phyloP scores from a whole-genome alignment of 1,140 invertebrate genomes.

The Drosophila sulfurigaster region DNA sequence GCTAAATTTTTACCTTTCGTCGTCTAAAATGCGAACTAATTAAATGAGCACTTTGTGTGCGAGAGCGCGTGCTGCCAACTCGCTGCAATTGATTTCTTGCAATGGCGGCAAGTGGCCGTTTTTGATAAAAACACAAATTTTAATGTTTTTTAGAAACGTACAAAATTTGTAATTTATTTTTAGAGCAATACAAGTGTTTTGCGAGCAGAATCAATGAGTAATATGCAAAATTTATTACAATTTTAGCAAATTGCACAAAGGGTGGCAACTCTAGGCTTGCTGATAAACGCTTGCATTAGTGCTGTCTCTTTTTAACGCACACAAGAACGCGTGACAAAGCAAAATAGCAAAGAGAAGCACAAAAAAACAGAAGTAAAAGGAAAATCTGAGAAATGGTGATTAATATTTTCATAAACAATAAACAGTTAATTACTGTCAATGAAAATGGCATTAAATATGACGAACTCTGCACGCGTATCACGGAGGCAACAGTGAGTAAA shows the following conservation, averaged over 20 bases:
- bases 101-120: conserved; percentile 64
- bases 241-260: conserved; percentile 1
- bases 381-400: conserved; percentile 54
- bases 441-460: conserved; percentile 18
- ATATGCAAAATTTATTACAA: not conserved
- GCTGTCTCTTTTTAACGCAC: conserved; percentile 56
- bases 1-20: conserved; percentile 77
- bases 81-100: conserved; percentile 24
- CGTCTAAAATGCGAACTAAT: conserved; percentile 82
- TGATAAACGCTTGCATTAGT: conserved; percentile 61
- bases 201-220: conserved; percentile 12
- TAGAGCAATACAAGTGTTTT: too few relatives aligned
- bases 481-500: conserved; percentile 51
- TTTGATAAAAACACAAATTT: not conserved
- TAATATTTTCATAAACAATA: conserved; percentile 74
- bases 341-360: conserved; percentile 16
- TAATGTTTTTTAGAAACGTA: not conserved
- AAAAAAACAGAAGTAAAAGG: conserved; percentile 38
- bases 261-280: conserved; percentile 53
- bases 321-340: conserved; percentile 30
- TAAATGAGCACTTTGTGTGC: conserved; percentile 76
- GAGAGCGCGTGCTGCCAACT: conserved; percentile 62
- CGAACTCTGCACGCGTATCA: conserved; percentile 43
- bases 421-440: conserved; percentile 47
- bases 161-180: not conserved